Base-by-base conservation (phyloP, 1,140 invertebrate species). In the Orius laevigatus region DNA sequence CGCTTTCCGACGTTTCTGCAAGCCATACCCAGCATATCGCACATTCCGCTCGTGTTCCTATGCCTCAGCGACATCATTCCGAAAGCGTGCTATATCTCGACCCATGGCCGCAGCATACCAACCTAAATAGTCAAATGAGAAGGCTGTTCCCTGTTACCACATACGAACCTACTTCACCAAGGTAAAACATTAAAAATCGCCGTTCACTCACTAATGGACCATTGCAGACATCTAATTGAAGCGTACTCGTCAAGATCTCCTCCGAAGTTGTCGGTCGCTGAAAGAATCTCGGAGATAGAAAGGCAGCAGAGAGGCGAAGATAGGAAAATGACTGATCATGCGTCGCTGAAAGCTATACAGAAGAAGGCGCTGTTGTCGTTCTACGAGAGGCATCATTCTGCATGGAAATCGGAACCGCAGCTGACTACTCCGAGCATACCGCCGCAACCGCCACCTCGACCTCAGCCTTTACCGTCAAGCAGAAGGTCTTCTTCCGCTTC, bases 321-420 rank as follows among this genome's bases (percentile, higher is more conserved):
- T 15, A 69, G 60, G 39, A 53, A 60, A 41, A 62, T 68, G 10
- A 61, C 66, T 0, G 70, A 72, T 50, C 55, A 54, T 33, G 61
- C 80, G 2, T 81, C 84, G 0, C 60, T 90, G 1, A 90, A 89
- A 62, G 83, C 81, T 0, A 81, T 88, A 25, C 85, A 89, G 57
- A 87, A 90, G 62, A 84, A 88, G 58, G 86, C 86, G 0, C 64
- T 91, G 1, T 65, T 87, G 18, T 84, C 82, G 1, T 90, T 84
- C 53, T 87, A 88, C 62, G 84, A 88, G 57, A 69, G 82, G 32
- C 82, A 87, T 56, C 74, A 77, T 42, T 67, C 64, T 14, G 60
- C 66, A 2, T 76, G 74, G 74, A 62, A 71, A 45, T 76, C 75
- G 0, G 74, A 77, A 53, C 75, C 74, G 0, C 73, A 76, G 36